Evolutionary conservation across 2,888 invertebrate genomes (phyloP).

Genomic region (Polia nebulosa): DNA sequence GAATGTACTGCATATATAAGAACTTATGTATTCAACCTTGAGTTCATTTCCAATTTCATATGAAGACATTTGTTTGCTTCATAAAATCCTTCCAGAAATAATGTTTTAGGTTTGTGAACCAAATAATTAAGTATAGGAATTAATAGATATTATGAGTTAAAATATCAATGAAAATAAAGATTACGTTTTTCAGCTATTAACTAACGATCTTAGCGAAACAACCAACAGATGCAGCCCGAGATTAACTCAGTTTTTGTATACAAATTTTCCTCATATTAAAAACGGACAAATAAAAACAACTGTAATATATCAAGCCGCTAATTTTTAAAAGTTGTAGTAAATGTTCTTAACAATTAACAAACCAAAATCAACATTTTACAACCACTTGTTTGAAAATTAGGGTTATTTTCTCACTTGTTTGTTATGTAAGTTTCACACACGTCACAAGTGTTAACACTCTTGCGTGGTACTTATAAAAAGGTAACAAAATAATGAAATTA

Average conservation of each 20-base stretch:
- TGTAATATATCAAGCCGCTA: not conserved
- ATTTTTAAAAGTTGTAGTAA: no score
- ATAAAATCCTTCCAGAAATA: not conserved
- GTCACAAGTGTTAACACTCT: not conserved
- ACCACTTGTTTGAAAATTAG: not conserved
- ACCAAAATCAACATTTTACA: no score
- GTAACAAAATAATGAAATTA: not conserved
- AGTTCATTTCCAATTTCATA: not conserved
- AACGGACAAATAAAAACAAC: not conserved
- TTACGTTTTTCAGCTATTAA: not conserved
- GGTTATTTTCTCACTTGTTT: not conserved
- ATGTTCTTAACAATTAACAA: no score
- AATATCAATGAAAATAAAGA: no score
- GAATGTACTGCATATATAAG: not conserved
- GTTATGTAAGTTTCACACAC: not conserved
- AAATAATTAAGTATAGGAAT: no score
- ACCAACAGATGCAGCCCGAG: not conserved
- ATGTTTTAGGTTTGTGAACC: no score
- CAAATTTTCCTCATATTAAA: not conserved
- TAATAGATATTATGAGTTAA: no score
- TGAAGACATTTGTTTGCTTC: not conserved
- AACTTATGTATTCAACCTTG: no score
- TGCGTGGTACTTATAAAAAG: not conserved
- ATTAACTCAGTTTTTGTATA: not conserved
- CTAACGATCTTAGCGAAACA: not conserved